These are phyloP conservation scores for Achroia grisella DNA, from an alignment of 1,140 invertebrate genomes.

Conservation along the genomic window DNA sequence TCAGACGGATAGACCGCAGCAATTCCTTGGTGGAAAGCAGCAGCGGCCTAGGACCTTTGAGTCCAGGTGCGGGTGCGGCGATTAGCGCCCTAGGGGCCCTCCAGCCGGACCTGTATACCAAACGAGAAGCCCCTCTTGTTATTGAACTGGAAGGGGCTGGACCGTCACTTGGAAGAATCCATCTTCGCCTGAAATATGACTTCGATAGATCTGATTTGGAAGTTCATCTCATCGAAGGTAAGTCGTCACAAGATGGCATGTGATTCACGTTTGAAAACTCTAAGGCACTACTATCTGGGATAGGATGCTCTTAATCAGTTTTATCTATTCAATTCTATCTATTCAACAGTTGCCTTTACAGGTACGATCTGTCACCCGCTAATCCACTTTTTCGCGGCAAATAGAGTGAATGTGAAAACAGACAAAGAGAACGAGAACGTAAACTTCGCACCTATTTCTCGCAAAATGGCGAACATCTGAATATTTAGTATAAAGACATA, in stretches of 20 bases:
- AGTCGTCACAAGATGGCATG: slow-evolving; percentile 12
- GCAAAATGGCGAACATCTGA: no score
- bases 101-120: slow-evolving; percentile 88
- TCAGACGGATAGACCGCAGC: slow-evolving; percentile 69
- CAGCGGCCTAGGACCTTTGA: slow-evolving; percentile 56
- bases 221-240: slow-evolving; percentile 91
- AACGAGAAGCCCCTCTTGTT: slow-evolving; percentile 82
- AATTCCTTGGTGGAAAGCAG: slow-evolving; percentile 69
- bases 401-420: no score
- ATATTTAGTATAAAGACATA: no score
- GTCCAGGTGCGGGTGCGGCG: slow-evolving; percentile 50
- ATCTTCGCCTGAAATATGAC: slow-evolving; percentile 91
- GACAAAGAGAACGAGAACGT: no score
- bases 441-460: no score
- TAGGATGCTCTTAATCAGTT: no score
- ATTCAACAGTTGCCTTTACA: no score
- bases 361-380: no score
- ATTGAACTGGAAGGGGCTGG: slow-evolving; percentile 77
- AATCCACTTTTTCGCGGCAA: no score
- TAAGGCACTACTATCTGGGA: no score
- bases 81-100: slow-evolving; percentile 87
- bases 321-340: no score
- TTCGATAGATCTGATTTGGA: slow-evolving; percentile 91
- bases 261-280: no score
- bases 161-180: slow-evolving; percentile 83